Evolutionary conservation across 2,113 vertebrate species (phyloP).

Genomic region (Melozone crissalis): DNA sequence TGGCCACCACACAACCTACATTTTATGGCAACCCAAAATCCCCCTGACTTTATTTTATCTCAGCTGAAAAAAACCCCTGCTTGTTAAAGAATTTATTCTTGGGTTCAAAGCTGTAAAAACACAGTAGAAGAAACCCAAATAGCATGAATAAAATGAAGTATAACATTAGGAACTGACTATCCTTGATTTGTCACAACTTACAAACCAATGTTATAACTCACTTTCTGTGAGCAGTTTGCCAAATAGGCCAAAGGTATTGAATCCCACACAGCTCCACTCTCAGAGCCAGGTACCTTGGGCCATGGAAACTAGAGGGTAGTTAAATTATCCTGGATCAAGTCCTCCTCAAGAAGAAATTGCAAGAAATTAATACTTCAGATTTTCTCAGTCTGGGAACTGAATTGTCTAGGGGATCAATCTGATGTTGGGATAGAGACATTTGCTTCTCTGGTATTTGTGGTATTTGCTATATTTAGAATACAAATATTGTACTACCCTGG

Average conservation of each 20-base stretch:
- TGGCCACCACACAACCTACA: not conserved
- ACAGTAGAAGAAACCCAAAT: not conserved
- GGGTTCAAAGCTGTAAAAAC: not conserved
- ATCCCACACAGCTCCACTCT: not conserved
- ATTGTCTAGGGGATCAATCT: conserved; percentile 54
- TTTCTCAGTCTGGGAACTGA: conserved; percentile 61
- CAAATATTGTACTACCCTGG: conserved; percentile 62
- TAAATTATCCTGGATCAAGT: not conserved
- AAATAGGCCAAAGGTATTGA: not conserved
- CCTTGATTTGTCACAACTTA: not conserved
- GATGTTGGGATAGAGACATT: conserved; percentile 57
- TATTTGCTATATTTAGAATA: conserved; percentile 65
- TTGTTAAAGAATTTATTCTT: not conserved
- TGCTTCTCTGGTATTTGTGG: conserved; percentile 63
- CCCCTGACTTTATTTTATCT: not conserved
- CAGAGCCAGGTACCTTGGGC: not conserved
- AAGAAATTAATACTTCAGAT: conserved; percentile 50
- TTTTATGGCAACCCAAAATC: not conserved
- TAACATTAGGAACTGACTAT: not conserved
- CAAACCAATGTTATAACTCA: not conserved
- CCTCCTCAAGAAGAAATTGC: not conserved
- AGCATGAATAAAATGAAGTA: not conserved
- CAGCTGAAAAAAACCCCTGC: not conserved
- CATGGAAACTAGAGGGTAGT: not conserved
- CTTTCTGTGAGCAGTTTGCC: not conserved